Percentiles rank a stretch among this genome's conserved stretches.
Evolutionary conservation across 1,140 invertebrate species (phyloP).

Genomic region (Temnothorax curvispinosus): DNA sequence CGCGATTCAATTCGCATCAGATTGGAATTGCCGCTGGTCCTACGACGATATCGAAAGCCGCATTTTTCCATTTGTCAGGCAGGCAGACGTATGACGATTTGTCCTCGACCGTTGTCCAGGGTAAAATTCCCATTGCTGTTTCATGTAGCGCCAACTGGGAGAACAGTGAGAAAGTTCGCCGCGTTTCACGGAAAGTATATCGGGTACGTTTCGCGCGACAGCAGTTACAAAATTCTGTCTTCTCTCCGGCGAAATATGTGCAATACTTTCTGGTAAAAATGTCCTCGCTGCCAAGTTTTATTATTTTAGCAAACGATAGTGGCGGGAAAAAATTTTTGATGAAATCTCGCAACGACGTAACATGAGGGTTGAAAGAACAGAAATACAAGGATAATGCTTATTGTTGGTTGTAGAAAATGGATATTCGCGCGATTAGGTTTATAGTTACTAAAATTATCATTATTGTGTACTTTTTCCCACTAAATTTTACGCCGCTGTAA

Average conservation of each 20-base stretch:
- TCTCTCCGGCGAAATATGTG: constrained; percentile 46
- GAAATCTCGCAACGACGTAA: constrained; percentile 6
- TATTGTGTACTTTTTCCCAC: not conserved
- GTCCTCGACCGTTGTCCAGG: constrained; percentile 7
- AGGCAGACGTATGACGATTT: constrained; percentile 47
- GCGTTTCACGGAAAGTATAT: constrained; percentile 51
- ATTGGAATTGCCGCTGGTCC: not conserved
- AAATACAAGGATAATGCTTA: not conserved
- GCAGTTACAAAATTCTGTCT: constrained; percentile 59
- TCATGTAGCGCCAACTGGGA: constrained; percentile 43
- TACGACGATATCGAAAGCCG: constrained; percentile 45
- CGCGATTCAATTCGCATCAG: constrained; percentile 48
- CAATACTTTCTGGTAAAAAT: constrained; percentile 46
- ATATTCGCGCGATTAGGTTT: constrained; percentile 3
- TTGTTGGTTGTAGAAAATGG: not conserved
- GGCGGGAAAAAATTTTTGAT: constrained; percentile 34
- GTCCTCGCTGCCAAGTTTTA: constrained; percentile 41
- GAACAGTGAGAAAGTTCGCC: constrained; percentile 37
- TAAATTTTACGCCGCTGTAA: constrained; percentile 1
- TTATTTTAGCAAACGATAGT: constrained; percentile 35
- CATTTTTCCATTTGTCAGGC: constrained; percentile 64
- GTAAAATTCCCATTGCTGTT: constrained; percentile 52
- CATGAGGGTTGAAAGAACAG: not conserved
- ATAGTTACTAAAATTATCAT: not conserved
- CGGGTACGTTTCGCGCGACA: constrained; percentile 53